Conservation (phyloP, 2,797 vertebrate genomes). For the Corythornis leucogaster region DNA sequence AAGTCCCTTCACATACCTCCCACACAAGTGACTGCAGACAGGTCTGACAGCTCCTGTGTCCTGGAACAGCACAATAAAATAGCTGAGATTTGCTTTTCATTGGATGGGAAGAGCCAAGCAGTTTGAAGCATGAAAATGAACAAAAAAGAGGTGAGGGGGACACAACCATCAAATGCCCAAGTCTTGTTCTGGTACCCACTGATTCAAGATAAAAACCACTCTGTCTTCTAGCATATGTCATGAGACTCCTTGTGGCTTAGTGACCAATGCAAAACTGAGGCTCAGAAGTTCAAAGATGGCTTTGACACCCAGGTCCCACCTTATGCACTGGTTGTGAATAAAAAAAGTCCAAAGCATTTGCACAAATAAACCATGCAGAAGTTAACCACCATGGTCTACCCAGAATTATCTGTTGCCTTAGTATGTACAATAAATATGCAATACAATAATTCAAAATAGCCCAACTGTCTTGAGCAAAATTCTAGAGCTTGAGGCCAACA, state of each 20-base stretch:
- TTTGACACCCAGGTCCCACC: background rate
- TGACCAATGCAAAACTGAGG: background rate
- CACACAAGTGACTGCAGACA: conserved; percentile 40
- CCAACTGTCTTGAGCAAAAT: background rate
- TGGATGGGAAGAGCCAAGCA: background rate
- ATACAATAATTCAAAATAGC: background rate
- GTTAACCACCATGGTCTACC: background rate
- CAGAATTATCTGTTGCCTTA: background rate
- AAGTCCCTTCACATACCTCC: conserved; percentile 43
- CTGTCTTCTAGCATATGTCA: background rate
- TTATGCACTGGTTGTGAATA: background rate
- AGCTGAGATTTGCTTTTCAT: conserved; percentile 9
- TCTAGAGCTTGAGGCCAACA: background rate
- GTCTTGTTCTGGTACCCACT: accelerated
- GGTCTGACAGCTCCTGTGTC: background rate
- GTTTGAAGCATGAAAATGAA: background rate
- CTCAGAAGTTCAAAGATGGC: background rate
- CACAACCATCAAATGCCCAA: background rate
- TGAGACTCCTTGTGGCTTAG: background rate
- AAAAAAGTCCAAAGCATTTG: background rate
- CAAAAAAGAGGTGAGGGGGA: background rate
- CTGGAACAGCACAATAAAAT: background rate
- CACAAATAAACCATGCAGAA: background rate
- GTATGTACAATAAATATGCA: background rate
- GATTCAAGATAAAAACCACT: background rate